Evolutionary conservation across 2,113 vertebrate genomes (phyloP).

Genomic region (Lucifuga dentata): DNA sequence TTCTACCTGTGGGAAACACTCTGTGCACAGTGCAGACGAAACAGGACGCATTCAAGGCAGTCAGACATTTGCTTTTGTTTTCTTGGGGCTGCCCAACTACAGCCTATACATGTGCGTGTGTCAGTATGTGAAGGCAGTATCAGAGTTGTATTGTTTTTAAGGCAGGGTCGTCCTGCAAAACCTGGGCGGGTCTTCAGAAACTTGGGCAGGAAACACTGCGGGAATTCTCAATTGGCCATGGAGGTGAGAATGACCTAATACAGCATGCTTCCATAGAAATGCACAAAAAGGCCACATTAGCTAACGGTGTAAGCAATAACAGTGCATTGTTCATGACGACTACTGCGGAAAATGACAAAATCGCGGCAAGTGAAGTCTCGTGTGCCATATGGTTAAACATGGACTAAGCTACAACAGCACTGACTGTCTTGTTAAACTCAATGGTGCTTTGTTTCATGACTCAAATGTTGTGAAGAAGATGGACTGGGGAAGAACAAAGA

Average conservation of each 20-base stretch:
- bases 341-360: background rate
- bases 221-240: background rate
- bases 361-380: background rate
- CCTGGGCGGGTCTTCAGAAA: too few relatives aligned
- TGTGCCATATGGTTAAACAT: background rate
- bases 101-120: too few relatives aligned
- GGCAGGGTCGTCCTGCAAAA: too few relatives aligned
- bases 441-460: background rate
- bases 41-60: too few relatives aligned
- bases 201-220: too few relatives aligned
- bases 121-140: too few relatives aligned
- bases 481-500: background rate
- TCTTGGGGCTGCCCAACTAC: too few relatives aligned
- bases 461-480: background rate
- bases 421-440: background rate
- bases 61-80: too few relatives aligned
- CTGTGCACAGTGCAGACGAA: too few relatives aligned
- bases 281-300: background rate
- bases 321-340: background rate
- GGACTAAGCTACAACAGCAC: background rate
- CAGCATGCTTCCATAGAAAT: constrained; percentile 1
- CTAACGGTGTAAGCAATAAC: background rate
- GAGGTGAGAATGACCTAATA: background rate
- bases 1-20: too few relatives aligned
- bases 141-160: too few relatives aligned